A percentile compares a stretch with the other conserved stretches of the same genome.
Conservation (phyloP, 2,797 vertebrate species). For the Centroberyx gerrardi region DNA sequence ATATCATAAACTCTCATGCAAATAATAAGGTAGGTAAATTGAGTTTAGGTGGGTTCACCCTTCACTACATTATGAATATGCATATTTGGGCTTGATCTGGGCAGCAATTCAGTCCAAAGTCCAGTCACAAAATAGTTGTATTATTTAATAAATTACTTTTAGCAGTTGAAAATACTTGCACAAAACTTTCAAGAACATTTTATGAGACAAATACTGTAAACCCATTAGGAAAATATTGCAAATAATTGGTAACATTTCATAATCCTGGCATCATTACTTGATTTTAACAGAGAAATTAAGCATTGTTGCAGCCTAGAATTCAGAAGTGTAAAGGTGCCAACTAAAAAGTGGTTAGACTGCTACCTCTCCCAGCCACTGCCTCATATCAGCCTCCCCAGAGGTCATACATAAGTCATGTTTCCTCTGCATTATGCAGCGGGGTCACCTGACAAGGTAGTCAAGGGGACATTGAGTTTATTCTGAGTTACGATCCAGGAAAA, state of each 20-base stretch:
- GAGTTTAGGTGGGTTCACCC: no score
- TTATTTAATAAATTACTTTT: no score
- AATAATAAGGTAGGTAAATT: no score
- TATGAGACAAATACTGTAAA: background rate
- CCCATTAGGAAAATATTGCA: no score
- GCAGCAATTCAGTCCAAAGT: no score
- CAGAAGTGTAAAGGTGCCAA: slow-evolving; percentile 10
- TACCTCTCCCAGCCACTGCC: slow-evolving; percentile 30
- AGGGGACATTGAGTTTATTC: slow-evolving; percentile 32
- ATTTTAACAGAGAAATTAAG: slow-evolving; percentile 17
- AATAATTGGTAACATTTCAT: slow-evolving; percentile 1
- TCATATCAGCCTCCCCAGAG: slow-evolving; percentile 33
- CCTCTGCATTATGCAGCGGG: slow-evolving; percentile 73
- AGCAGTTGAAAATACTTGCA: no score
- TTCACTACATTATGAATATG: no score
- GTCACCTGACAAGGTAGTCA: slow-evolving; percentile 50
- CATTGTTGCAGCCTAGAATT: background rate
- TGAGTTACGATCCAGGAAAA: slow-evolving; percentile 17
- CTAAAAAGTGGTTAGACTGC: slow-evolving; percentile 12
- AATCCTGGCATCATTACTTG: slow-evolving; percentile 26
- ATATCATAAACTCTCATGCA: no score
- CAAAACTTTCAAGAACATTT: no score
- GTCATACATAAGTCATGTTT: slow-evolving; percentile 73
- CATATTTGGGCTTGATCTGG: no score
- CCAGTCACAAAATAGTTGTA: no score